Evolutionary conservation across 35 echinoderm and acorn worm species (phyloP).

Genomic region (Stichopus chloronotus): DNA sequence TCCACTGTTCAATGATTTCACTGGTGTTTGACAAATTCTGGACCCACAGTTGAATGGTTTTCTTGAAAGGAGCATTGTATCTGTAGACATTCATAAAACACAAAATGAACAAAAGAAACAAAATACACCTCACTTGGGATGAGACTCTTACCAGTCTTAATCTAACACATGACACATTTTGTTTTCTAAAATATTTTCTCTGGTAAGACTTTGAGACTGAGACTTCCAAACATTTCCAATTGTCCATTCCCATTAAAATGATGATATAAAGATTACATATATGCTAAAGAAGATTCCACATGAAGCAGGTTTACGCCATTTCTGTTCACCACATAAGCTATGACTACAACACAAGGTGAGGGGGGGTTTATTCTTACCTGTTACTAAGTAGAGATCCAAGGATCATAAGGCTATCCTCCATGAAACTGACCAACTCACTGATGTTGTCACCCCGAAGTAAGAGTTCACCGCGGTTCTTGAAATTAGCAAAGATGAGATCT

Average conservation of each 20-base stretch:
- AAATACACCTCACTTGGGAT: not conserved
- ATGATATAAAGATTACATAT: no score
- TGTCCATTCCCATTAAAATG: no score
- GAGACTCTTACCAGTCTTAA: not conserved
- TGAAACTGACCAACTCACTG: slow-evolving; percentile 90
- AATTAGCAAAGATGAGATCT: slow-evolving; percentile 89
- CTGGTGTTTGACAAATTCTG: slow-evolving; percentile 97
- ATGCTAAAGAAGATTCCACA: no score
- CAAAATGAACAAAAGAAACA: not conserved
- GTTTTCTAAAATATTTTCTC: no score
- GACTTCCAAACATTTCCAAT: no score
- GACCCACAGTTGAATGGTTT: slow-evolving; percentile 91
- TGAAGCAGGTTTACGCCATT: no score
- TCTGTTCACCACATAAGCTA: no score
- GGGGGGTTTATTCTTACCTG: slow-evolving; percentile 61
- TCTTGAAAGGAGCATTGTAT: slow-evolving; percentile 99
- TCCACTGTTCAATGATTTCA: slow-evolving; percentile 99
- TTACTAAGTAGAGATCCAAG: slow-evolving; percentile 97
- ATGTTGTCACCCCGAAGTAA: slow-evolving; percentile 96
- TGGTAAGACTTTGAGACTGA: no score
- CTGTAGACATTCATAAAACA: slow-evolving; percentile 14
- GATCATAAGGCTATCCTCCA: slow-evolving; percentile 98
- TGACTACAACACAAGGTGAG: no score
- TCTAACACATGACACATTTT: no score
- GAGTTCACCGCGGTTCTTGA: slow-evolving; percentile 98